Evolutionary conservation across 2,797 vertebrate species (phyloP), one percentile per base, ranked within the genome.

Genomic region (Lindbergichthys nudifrons): DNA sequence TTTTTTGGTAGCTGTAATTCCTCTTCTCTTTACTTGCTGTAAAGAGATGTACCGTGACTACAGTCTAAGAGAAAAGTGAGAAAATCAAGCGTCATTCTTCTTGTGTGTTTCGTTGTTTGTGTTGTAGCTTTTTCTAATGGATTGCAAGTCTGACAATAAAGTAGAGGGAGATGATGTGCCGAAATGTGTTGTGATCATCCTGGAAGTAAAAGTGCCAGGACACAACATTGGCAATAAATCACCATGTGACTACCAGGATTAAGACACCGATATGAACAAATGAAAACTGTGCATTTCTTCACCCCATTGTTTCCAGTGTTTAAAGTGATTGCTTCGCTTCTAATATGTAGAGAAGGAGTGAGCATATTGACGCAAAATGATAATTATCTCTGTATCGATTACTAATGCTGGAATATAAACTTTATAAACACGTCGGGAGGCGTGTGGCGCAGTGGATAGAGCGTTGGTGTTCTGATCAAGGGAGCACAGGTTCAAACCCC

Each of bases 141-240:
- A 36, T 9, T 36, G 32, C 32, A 36, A 36, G 32, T 36, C 32
- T 36, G 8, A 36, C 32, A 36, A 36, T 36, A 8, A 6, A 36
- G 32, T 7, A 36, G 32, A 36, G 1, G 32, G 8, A 36, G 32
- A 36, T 36, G 32, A 36, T 36, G 18, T 18, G 14, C 18, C 48
- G 47, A 45, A 46, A 48, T 45, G n/a, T 12, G 0, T 43, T 56
- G 18, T 57, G 16, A 58, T 23, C 30, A 36, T 43, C 41, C 10
- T 42, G 3, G 16, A 30, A 21, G 11, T 13, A 15, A 58, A 47
- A 53, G 1, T 62, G 15, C 21, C 18, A 4, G 19, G 18, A 52
- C n/a, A 65, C 26, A 62, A 53, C 45, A 51, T 45, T 21, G 19
- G 30, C 45, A 57, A 32, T 19, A 47, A 62, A 50, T 43, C 23